Conservation (phyloP, 2,888 invertebrate genomes). For the Eilema sororculum region DNA sequence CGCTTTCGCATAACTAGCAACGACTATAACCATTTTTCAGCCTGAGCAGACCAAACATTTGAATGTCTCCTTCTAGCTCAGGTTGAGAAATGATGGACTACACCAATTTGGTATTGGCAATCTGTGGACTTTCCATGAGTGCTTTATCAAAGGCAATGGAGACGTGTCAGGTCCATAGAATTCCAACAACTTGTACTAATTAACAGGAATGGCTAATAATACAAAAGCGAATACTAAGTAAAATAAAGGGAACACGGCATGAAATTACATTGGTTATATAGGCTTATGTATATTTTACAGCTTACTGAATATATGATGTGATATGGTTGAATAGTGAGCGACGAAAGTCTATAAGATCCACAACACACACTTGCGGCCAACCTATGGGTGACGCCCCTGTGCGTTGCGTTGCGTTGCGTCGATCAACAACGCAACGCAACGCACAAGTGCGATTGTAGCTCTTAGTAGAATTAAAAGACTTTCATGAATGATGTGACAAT, state of each 20-base stretch:
- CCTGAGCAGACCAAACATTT: conserved; percentile 5
- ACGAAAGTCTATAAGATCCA: background rate
- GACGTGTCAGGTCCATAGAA: conserved; percentile 3
- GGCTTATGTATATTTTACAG: background rate
- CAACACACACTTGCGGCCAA: too few relatives aligned
- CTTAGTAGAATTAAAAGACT: too few relatives aligned
- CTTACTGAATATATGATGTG: background rate
- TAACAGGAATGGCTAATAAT: conserved; percentile 34
- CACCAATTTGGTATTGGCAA: conserved; percentile 9
- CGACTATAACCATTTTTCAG: conserved; percentile 17
- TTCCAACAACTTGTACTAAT: conserved; percentile 1
- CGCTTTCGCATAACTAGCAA: conserved; percentile 48
- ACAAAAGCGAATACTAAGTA: conserved; percentile 48
- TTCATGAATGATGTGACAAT: background rate
- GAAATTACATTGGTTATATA: conserved; percentile 20
- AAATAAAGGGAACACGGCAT: conserved; percentile 22
- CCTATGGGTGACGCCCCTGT: too few relatives aligned
- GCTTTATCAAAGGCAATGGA: background rate
- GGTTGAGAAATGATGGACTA: conserved; percentile 22
- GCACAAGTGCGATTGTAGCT: too few relatives aligned
- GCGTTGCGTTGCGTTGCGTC: too few relatives aligned
- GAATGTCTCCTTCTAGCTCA: background rate
- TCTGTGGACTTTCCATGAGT: background rate
- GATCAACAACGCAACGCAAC: too few relatives aligned
- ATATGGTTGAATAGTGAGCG: background rate